These are phyloP conservation scores for Falco berigora DNA, from an alignment of 2,797 vertebrate genomes.

Conservation along the genomic window DNA sequence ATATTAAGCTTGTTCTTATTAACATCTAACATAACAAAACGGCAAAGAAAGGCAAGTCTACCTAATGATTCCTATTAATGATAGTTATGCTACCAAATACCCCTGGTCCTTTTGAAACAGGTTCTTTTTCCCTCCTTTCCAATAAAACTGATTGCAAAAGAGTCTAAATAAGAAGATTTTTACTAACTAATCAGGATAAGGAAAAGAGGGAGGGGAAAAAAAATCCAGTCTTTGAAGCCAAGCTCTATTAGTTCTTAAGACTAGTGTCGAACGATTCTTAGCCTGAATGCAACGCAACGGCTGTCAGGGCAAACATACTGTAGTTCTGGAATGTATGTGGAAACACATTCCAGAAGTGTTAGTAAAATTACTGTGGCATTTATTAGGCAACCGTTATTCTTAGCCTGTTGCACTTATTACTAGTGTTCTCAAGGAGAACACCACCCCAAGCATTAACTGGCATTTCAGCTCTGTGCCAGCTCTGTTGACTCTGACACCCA, in stretches of 20 bases:
- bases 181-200: not conserved
- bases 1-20: not conserved
- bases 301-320: not conserved
- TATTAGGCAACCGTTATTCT: not conserved
- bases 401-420: not conserved
- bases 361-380: not conserved
- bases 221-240: not conserved
- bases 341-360: not conserved
- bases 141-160: not conserved
- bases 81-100: not conserved
- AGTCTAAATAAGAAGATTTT: not conserved
- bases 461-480: not conserved
- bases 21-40: not conserved
- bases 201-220: not conserved
- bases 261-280: not conserved
- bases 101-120: not conserved
- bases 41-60: not conserved
- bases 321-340: not conserved
- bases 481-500: not conserved
- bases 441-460: not conserved
- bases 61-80: not conserved
- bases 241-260: not conserved
- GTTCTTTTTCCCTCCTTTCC: not conserved
- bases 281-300: not conserved
- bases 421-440: not conserved